Percentiles rank a stretch among this genome's conserved stretches.
phyloP scores from a whole-genome alignment of 2,888 invertebrate genomes.

The Lasius fuliginosus region DNA sequence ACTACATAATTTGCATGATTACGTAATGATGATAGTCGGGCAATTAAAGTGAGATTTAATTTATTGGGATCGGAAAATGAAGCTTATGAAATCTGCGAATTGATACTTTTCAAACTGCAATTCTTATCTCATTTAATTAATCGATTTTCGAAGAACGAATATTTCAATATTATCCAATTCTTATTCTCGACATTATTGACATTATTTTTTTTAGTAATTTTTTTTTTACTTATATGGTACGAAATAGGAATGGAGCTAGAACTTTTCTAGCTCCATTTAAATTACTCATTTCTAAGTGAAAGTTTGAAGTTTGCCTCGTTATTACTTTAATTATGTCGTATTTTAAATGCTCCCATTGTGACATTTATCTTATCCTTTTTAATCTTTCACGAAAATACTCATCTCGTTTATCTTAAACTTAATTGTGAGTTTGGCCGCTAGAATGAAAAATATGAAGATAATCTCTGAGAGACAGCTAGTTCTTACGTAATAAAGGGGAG shows the following conservation, averaged over 20 bases:
- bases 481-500: slow-evolving; percentile 47
- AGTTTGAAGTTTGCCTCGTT: not conserved
- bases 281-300: not conserved
- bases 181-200: not conserved
- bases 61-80: not conserved
- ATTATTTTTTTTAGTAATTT: not conserved
- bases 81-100: not conserved
- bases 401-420: slow-evolving; percentile 32
- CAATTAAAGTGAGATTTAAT: not conserved
- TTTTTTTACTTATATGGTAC: not conserved
- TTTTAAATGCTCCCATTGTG: slow-evolving; percentile 1
- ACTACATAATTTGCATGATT: not conserved
- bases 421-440: slow-evolving; percentile 38
- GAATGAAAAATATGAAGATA: slow-evolving; percentile 43
- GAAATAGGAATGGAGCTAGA: not conserved
- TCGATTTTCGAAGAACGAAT: not conserved
- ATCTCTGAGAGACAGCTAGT: slow-evolving; percentile 43
- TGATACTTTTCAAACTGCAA: not conserved
- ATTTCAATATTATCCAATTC: not conserved
- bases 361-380: slow-evolving; percentile 19
- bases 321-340: slow-evolving; percentile 5
- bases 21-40: not conserved
- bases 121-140: slow-evolving; percentile 3
- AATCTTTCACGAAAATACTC: slow-evolving; percentile 24
- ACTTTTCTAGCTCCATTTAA: not conserved